A percentile compares a stretch with the other conserved stretches of the same genome.
Conservation (phyloP, 2,888 invertebrate species). For the Ariolimax columbianus region DNA sequence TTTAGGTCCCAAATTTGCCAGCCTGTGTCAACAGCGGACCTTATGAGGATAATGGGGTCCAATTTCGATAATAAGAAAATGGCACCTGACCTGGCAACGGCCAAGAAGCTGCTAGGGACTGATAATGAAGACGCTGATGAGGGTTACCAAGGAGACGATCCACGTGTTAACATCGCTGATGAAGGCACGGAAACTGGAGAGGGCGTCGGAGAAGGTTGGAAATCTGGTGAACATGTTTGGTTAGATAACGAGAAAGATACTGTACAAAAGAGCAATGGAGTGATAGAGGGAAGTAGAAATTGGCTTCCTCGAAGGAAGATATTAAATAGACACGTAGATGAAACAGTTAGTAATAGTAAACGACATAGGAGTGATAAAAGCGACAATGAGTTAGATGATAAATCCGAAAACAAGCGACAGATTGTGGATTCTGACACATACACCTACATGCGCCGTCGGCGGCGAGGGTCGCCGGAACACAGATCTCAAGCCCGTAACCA, state of each 20-base stretch:
- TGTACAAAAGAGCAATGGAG: constrained; percentile 13
- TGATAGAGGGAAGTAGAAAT: constrained; percentile 22
- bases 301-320: constrained; percentile 36
- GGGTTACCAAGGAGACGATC: constrained; percentile 52
- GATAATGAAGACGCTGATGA: background rate
- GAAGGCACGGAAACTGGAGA: background rate
- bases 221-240: background rate
- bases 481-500: background rate
- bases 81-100: constrained; percentile 59
- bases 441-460: constrained; percentile 47
- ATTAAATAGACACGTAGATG: constrained; percentile 1
- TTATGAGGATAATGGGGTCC: constrained; percentile 63
- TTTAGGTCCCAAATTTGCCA: constrained; percentile 61
- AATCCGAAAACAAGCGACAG: background rate
- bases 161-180: constrained; percentile 15
- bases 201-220: background rate
- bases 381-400: background rate
- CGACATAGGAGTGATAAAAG: background rate
- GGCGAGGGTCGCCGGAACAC: constrained; percentile 24
- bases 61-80: constrained; percentile 64
- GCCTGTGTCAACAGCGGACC: constrained; percentile 59
- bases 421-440: constrained; percentile 2
- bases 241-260: constrained; percentile 31
- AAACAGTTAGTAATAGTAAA: background rate
- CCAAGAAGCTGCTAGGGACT: constrained; percentile 53